These are phyloP conservation scores for Limanda limanda DNA, from an alignment of 2,113 vertebrate species.

Conservation along the genomic window DNA sequence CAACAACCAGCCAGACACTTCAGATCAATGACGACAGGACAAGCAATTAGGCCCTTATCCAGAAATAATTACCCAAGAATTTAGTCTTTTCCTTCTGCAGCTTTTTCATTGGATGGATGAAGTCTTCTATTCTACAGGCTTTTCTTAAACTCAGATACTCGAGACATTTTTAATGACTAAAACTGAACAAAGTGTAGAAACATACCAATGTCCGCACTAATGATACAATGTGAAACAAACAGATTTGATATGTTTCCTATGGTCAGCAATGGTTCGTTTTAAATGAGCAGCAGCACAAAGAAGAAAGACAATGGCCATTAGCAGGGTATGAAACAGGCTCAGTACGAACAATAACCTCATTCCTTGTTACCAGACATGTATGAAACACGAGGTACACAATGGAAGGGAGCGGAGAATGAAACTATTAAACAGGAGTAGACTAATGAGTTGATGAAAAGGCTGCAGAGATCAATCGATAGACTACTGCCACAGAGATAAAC, in stretches of 20 bases:
- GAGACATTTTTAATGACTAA: too few relatives aligned
- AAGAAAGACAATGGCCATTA: background rate
- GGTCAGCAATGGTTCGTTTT: too few relatives aligned
- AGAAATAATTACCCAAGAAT: background rate
- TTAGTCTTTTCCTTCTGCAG: background rate
- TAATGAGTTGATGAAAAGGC: conserved; percentile 30
- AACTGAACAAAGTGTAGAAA: background rate
- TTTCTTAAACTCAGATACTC: background rate
- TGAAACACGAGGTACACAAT: background rate
- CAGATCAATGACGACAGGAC: too few relatives aligned
- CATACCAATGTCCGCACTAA: background rate
- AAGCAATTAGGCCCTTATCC: too few relatives aligned
- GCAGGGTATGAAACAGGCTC: background rate
- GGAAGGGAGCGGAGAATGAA: conserved; percentile 6
- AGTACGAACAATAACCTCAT: background rate
- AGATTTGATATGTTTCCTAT: too few relatives aligned
- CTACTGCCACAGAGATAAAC: conserved; percentile 22
- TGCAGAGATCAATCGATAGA: conserved; percentile 20
- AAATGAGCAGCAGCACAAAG: background rate
- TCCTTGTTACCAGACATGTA: conserved; percentile 9
- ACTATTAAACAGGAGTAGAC: conserved; percentile 13
- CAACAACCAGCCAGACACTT: background rate
- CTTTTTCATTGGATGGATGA: background rate
- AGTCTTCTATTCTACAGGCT: too few relatives aligned
- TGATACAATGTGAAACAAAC: background rate